Evolutionary conservation across 92 coral and sea anemone genomes (phyloP), one percentile per base, ranked within the genome.

Genomic region (Epizoanthus ramosus): DNA sequence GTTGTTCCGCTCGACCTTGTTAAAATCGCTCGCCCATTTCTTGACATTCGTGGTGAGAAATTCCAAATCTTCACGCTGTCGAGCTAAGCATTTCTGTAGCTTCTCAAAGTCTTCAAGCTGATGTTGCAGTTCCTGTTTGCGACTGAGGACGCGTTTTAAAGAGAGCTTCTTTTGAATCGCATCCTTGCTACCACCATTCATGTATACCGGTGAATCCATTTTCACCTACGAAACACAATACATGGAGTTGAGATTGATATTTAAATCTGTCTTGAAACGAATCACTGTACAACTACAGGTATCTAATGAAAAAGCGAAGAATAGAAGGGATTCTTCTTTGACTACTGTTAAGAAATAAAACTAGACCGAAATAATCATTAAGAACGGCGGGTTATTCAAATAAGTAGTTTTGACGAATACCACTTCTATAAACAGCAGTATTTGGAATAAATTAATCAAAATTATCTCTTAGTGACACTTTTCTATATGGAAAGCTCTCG

Each of bases 1-100:
- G 74, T 81, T 97, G 71, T 97, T 97, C 6, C 99, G 88, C 24
- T 93, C 98, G 24, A 90, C 93, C 75, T 90, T 92, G 87, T 92
- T 90, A 61, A 93, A 89, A 47, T 80, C 85, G 16, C 63, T 41
- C 10, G 95, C 89, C 98, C 98, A 93, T 64, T 77, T 80, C 79
- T 84, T 88, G 63, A 93, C 85, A 68, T 80, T 88, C 1, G 71
- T 84, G 21, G 79, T 88, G 25, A 93, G 74, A 74, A 75, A 93
- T 25, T 91, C 93, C 21, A 93, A 86, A 33, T 93, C 98, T 31
- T 89, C 86, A 0, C 90, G 84, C 71, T 93, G 94, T 25, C 85
- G 90, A 22, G 86, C 56, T 18, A 93, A 84, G 4, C 93, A 77
- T n/a, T 89, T 89, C 81, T 93, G 91, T 18, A 93, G 86, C 68